Evolutionary conservation across 92 coral and sea anemone species (phyloP).

Genomic region (Desmophyllum pertusum): DNA sequence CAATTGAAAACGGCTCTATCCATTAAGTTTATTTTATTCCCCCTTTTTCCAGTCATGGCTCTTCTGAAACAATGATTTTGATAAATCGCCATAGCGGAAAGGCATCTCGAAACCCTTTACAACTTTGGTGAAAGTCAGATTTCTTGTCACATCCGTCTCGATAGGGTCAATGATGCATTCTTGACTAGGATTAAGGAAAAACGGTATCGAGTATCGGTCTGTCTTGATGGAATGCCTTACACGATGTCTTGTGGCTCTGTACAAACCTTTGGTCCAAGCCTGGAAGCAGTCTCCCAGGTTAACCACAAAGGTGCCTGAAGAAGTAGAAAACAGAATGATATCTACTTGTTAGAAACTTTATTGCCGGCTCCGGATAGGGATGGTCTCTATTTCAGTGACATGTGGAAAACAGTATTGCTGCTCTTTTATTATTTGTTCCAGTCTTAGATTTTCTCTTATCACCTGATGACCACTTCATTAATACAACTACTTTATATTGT

Average conservation of each 20-base stretch:
- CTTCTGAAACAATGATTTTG: not conserved
- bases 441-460: too few relatives aligned
- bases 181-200: conserved; percentile 63
- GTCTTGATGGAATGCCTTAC: conserved; percentile 44
- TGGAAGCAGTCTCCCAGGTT: conserved; percentile 74
- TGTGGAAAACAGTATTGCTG: too few relatives aligned
- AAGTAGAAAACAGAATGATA: not conserved
- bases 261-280: conserved; percentile 76
- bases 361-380: too few relatives aligned
- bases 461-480: too few relatives aligned
- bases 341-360: not conserved
- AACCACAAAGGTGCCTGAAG: conserved; percentile 70
- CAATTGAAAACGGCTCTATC: too few relatives aligned
- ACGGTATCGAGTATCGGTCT: conserved; percentile 66
- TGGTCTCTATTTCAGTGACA: not conserved
- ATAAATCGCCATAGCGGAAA: conserved; percentile 37
- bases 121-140: conserved; percentile 17
- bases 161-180: conserved; percentile 54
- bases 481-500: too few relatives aligned
- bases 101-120: conserved; percentile 40
- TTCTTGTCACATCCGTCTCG: conserved; percentile 46
- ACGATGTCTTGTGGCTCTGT: conserved; percentile 74
- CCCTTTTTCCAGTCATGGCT: conserved; percentile 24
- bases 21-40: not conserved
- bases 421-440: too few relatives aligned